Evolutionary conservation across 2,113 vertebrate genomes (phyloP), one percentile per base, ranked within the genome.

Genomic region (Carassius auratus): DNA sequence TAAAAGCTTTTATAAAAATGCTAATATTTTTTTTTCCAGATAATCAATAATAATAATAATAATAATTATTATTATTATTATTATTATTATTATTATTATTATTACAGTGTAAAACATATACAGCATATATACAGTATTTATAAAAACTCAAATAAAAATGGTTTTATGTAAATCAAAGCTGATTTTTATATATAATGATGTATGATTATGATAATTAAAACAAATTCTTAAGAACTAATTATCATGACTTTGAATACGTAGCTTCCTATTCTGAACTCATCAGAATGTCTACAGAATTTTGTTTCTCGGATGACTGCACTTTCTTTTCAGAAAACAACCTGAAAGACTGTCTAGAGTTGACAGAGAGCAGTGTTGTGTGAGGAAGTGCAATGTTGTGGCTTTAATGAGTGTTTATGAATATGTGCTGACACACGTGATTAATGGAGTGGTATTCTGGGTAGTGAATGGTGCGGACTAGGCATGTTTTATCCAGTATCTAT

Each of bases 361-460:
- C 52, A 81, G 45, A 10, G 9, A 50, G 12, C 21, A 42, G 81
- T 73, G 81, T 71, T 83, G 64, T 73, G 66, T 83, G 30, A 4
- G 21, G 30, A 59, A 59, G 68, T 61, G 26, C 30, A 76, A 36
- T 69, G 52, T 76, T 61, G 74, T 61, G 59, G 76, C 21, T 80
- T 57, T 84, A 84, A 87, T 78, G 21, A 77, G 82, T 81, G 77
- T 76, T 78, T 87, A 84, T 76, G 59, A 76, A 21, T 68, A 74
- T 59, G 48, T 83, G 81, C 81, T 73, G 50, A 83, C 14, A 0
- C 81, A 83, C 6, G 23, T 87, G 83, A 87, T 81, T 85, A 87
- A 87, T 87, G 83, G 33, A 17, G 83, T 85, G 83, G 79, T 76
- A 59, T 87, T 87, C 23, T n/a, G 71, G 83, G 69, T 64, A 64